Percentiles rank a stretch among this genome's conserved stretches.
phyloP scores from a whole-genome alignment of 2,113 vertebrate species.

The Cavia porcellus region DNA sequence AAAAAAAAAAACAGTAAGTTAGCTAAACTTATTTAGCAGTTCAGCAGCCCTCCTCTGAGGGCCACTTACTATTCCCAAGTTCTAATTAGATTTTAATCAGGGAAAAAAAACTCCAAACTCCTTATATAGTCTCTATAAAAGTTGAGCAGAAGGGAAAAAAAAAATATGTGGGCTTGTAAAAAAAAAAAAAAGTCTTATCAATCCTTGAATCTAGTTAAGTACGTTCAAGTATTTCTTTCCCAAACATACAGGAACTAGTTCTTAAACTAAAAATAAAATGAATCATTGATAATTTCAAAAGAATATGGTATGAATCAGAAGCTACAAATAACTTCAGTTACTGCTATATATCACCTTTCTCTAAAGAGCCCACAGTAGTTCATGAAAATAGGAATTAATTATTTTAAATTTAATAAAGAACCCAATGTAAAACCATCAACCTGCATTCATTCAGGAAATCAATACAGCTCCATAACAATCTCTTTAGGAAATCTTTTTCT shows the following conservation, averaged over 20 bases:
- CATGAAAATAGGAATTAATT: slow-evolving; percentile 63
- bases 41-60: slow-evolving; percentile 27
- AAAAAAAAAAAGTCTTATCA: background rate
- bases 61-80: background rate
- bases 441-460: slow-evolving; percentile 55
- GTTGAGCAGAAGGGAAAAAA: background rate
- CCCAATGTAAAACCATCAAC: slow-evolving; percentile 62
- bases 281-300: slow-evolving; percentile 70
- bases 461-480: slow-evolving; percentile 48
- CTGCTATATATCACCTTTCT: slow-evolving; percentile 53
- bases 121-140: slow-evolving; percentile 41
- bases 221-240: slow-evolving; percentile 36
- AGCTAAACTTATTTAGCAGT: background rate
- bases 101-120: background rate
- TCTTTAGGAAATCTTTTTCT: slow-evolving; percentile 79
- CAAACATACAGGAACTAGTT: slow-evolving; percentile 60
- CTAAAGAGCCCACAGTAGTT: slow-evolving; percentile 49
- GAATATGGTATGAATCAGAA: slow-evolving; percentile 73
- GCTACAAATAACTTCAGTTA: slow-evolving; percentile 74
- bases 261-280: slow-evolving; percentile 71
- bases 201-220: slow-evolving; percentile 7
- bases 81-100: slow-evolving; percentile 51
- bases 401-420: slow-evolving; percentile 61
- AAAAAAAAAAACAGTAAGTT: background rate
- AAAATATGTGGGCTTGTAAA: background rate